Evolutionary conservation across 2,113 vertebrate species (phyloP), one percentile per base, ranked within the genome.

Genomic region (Urocolius indicus): DNA sequence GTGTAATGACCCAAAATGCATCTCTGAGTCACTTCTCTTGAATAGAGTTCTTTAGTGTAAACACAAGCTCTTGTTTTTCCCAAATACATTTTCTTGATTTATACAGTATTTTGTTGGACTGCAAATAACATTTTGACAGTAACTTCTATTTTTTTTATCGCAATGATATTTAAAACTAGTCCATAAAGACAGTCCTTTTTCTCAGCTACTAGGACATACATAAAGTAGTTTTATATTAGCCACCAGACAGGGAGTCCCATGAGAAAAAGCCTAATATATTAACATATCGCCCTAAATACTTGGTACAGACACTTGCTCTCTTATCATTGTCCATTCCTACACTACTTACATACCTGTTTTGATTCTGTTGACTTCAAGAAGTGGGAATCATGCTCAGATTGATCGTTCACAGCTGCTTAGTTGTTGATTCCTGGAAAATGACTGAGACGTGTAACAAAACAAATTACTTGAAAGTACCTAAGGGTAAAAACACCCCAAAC

Each of bases 1-100:
- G 2, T 10, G 20, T 0, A 0, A 36, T 61, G 49, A 76, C 18
- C 48, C 5, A 61, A 86, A 86, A 69, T 5, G 3, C 7, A 48
- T 20, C 15, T 85, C 52, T 23, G 11, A 72, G 41, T 43, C 18
- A 41, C 5, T 34, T 26, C 20, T 87, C 68, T 61, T 79, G 38
- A 59, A 71, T 2, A n/a, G 16, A 19, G 3, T 15, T 51, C 32
- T 72, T 3, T 13, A 68, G 3, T 20, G 11, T 32, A 75, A 57
- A 46, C 10, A 43, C 5, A 74, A 74, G 11, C 3, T 2, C 68
- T 83, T 32, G 14, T 12, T 67, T n/a, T 67, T 78, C 49, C 11
- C 30, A 52, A 21, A 49, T 57, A 29, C 16, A n/a, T 76, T 90
- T 92, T 75, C 8, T 58, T 80, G 11, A 30, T 80, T 68, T 49